A percentile compares a stretch with the other conserved stretches of the same genome.
These are phyloP conservation scores for Hippotragus niger DNA, from an alignment of 2,113 vertebrate genomes.

Conservation along the genomic window DNA sequence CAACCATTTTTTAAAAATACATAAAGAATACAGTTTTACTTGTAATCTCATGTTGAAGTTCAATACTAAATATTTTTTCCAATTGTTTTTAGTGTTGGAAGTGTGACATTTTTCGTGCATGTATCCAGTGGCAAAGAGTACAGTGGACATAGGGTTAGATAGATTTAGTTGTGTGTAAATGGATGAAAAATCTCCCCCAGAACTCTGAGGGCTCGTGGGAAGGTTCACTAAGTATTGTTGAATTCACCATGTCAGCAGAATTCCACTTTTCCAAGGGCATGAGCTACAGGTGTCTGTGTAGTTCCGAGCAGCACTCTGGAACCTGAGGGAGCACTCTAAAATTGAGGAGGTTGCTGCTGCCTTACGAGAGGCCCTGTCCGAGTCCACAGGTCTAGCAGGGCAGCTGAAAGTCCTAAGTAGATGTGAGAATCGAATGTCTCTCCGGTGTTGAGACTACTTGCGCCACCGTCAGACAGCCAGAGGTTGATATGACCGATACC, in stretches of 20 bases:
- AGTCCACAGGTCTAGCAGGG: neutral
- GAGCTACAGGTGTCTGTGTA: rapidly evolving
- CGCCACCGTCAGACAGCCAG: too few relatives aligned
- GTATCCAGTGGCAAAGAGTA: neutral
- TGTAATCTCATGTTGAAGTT: neutral
- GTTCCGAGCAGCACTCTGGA: neutral
- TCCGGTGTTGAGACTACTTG: neutral
- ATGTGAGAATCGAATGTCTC: neutral
- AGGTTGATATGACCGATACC: too few relatives aligned
- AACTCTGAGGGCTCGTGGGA: neutral
- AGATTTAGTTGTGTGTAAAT: neutral
- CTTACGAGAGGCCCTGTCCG: neutral
- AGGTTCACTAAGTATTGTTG: neutral
- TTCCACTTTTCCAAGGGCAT: neutral
- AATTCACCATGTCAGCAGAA: neutral
- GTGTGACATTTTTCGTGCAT: neutral
- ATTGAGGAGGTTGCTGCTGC: neutral
- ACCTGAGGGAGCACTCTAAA: neutral
- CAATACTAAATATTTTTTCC: neutral
- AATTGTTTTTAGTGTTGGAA: neutral
- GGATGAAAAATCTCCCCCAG: neutral
- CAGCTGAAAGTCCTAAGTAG: neutral
- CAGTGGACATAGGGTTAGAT: neutral
- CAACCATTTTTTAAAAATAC: neutral
- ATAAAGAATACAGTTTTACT: neutral